Conservation (phyloP, 2,113 vertebrate genomes). For the Archocentrus centrarchus region DNA sequence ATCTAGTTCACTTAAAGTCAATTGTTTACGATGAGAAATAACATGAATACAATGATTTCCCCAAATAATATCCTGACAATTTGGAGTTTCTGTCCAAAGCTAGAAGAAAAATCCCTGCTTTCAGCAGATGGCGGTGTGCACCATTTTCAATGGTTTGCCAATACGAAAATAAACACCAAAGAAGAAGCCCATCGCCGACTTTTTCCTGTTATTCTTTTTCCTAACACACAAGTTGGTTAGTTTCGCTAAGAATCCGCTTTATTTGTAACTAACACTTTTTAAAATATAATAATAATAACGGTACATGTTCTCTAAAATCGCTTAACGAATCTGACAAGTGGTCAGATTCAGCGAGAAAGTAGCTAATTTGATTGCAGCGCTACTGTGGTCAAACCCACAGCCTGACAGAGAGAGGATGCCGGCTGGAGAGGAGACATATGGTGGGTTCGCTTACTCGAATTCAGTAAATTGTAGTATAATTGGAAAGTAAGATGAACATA, state of each 20-base stretch:
- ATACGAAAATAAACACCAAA: background rate
- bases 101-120: background rate
- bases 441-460: conserved; percentile 45
- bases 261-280: background rate
- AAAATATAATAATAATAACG: background rate
- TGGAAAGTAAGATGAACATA: background rate
- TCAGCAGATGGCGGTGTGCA: conserved; percentile 25
- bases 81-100: background rate
- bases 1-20: background rate
- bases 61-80: background rate
- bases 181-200: background rate
- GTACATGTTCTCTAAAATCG: background rate
- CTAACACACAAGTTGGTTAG: background rate
- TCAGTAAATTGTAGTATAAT: background rate
- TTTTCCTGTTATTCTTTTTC: background rate
- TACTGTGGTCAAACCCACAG: background rate
- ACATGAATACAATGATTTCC: background rate
- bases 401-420: conserved; percentile 59
- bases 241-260: background rate
- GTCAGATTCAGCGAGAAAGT: background rate
- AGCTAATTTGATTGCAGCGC: background rate
- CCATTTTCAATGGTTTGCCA: background rate
- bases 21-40: background rate
- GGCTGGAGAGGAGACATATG: conserved; percentile 49
- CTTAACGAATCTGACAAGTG: background rate